Evolutionary conservation across 2,113 vertebrate genomes (phyloP), one percentile per base, ranked within the genome.

Genomic region (Chaetops frenatus): DNA sequence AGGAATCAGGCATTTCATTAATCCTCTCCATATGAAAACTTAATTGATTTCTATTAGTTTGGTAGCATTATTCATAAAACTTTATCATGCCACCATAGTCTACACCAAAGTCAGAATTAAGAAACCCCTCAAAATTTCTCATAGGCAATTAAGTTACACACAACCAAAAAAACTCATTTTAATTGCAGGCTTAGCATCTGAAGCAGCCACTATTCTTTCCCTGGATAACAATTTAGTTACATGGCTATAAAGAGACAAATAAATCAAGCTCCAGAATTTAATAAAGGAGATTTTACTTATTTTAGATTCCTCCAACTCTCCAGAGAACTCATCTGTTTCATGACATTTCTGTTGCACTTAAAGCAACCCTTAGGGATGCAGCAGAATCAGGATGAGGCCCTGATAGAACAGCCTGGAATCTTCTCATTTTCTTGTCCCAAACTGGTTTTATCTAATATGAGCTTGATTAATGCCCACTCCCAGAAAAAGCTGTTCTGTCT

Each of bases 351-450:
- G 9, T 12, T n/a, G 11, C 44, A 40, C 8, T 81, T 25, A 48
- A 10, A 8, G 29, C 27, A 92, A 22, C 7, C 8, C 21, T 23
- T 18, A 38, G 7, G 6, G 57, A 77, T 10, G 6, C 11, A 67
- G 42, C 1, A 20, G 9, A 9, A 53, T 9, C 5, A 29, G 12
- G 42, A 8, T 6, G 2, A 1, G 1, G 1, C 8, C 27, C 18
- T 56, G 21, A 22, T 7, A 42, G 38, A 80, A 44, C 4, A 53
- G 9, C 11, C 21, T 36, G 50, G 9, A 13, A 22, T 51, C 3
- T 83, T 73, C 17, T 11, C 9, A 1, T 9, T 29, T 50, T 45
- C 31, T 36, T 51, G 14, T 47, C 57, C 44, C 17, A 60, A 53
- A 62, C 6, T 10, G 6, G 1, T 36, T 86, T 74, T 50, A 15